Conservation (phyloP, 2,113 vertebrate genomes). For the Cheirogaleus medius region DNA sequence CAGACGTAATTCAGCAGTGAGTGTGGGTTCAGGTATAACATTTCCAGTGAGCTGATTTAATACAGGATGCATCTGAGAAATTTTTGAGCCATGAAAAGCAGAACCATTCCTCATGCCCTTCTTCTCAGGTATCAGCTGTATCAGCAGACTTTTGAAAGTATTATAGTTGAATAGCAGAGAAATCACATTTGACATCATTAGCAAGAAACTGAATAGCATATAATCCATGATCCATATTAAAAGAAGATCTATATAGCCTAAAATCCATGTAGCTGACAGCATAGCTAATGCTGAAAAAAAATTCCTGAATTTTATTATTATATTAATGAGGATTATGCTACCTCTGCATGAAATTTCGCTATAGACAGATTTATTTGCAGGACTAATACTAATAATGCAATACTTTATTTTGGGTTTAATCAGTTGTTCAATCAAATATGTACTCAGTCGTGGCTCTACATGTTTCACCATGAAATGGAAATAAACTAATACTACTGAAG, state of each 20-base stretch:
- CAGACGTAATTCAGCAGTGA: background rate
- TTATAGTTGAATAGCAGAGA: background rate
- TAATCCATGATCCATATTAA: background rate
- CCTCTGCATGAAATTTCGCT: background rate
- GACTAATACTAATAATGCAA: background rate
- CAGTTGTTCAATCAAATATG: background rate
- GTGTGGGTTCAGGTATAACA: background rate
- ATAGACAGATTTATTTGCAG: background rate
- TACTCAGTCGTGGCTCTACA: background rate
- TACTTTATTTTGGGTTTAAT: background rate
- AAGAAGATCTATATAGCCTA: background rate
- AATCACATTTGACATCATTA: slow-evolving; percentile 30
- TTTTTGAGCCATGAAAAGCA: background rate
- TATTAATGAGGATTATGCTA: background rate
- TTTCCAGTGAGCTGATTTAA: background rate
- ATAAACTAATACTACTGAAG: background rate
- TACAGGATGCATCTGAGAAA: background rate
- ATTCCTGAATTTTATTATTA: background rate
- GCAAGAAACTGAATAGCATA: background rate
- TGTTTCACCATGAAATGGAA: background rate
- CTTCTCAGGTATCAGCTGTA: background rate
- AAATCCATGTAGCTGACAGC: background rate
- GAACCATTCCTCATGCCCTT: background rate
- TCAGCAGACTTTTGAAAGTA: background rate
- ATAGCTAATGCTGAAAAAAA: background rate